Evolutionary conservation across 2,113 vertebrate species (phyloP), one percentile per base, ranked within the genome.

Genomic region (Pan paniscus): DNA sequence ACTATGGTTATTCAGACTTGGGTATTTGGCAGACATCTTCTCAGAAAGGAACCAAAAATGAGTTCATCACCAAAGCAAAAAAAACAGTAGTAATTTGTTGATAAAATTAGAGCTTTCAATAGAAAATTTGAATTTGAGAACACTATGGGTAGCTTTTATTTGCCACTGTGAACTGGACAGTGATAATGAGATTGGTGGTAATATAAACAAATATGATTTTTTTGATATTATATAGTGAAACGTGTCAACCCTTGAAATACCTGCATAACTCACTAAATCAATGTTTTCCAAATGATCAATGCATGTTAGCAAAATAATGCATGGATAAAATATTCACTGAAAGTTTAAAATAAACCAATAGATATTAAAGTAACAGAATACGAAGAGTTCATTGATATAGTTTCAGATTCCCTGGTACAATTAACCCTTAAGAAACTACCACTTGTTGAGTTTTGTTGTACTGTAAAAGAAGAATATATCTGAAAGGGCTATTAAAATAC

Each of bases 51-150:
- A 76, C 4, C 81, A 52, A 91, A 68, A 43, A 0, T 40, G 25
- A 90, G 27, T 88, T 72, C 67, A 2, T 67, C 50, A 76, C 68
- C 43, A 20, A 22, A 73, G 22, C 55, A 50, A 96, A 96, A 96
- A 78, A 87, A 50, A 13, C 72, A 22, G 46, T 43, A 55, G 43
- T 46, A 64, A 64, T 59, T 85, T 93, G 8, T 16, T 90, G 32
- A 93, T 80, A 83, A 89, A 92, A 57, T 70, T 81, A 89, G 75
- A 90, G 4, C 43, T 87, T 93, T 64, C 6, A 40, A 9, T 67
- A 82, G 86, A 93, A 97, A 96, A 90, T 89, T 72, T 72, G 43
- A 83, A 79, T 96, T 46, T 61, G 35, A 27, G 48, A 22, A 86
- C 81, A 86, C 72, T 48, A 1, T 48, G 40, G 57, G 84, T 94